Base-by-base conservation (phyloP, 2,113 vertebrate species). In the Uria aalge region DNA sequence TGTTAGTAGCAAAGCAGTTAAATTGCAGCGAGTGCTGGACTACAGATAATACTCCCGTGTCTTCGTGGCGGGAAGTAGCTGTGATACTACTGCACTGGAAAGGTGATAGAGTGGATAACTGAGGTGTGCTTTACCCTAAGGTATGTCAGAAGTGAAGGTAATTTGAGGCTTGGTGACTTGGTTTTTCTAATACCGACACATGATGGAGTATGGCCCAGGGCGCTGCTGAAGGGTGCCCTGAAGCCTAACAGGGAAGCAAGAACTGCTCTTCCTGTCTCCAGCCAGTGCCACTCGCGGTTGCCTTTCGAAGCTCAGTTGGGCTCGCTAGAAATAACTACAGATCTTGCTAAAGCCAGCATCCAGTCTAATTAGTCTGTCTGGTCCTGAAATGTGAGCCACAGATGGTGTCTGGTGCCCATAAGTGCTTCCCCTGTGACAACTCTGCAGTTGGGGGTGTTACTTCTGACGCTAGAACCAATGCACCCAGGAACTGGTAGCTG, bases 331-430 rank as follows among this genome's bases (percentile, higher is more conserved):
- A 55, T 59, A 93, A n/a, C 19, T 21, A 3, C 2, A 7, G 75
- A 2, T 21, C 66, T 71, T 55, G 53, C 57, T 87, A 69, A 74
- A 83, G 77, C 9, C 91, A 79, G 34, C 36, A 60, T 36, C 66
- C 0, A 0, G 10, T 26, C 62, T 79, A 21, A 4, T 36, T 48
- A 9, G 32, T 40, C 43, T 0, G 0, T 38, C 52, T 85, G 57
- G 41, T 52, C 64, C 84, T 48, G 50, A 23, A 53, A 52, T 2
- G 5, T 11, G 81, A 86, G 73, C 90, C 3, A 5, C 80, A 85
- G 56, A 14, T 17, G 32, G 53, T 23, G 73, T 30, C 84, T 87
- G 76, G 57, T 9, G 2, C 76, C 72, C 9, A 0, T 3, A 56
- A 66, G 36, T 13, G 55, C 74, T 59, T 48, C 77, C 57, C 59